Evolutionary conservation across 2,888 invertebrate species (phyloP), one percentile per base, ranked within the genome.

Genomic region (Seira ritae): DNA sequence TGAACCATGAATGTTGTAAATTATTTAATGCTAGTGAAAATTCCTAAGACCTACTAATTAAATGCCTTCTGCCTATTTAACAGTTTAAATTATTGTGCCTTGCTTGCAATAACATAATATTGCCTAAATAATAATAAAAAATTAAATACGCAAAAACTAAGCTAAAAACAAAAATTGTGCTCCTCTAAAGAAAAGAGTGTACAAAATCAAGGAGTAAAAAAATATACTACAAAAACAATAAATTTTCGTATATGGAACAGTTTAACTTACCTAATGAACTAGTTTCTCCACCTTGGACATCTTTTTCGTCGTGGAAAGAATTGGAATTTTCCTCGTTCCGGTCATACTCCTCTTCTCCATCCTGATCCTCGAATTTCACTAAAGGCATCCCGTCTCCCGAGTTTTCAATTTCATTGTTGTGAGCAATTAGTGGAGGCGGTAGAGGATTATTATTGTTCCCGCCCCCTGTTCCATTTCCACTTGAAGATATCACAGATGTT

Each of bases 291-390:
- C 70, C 80, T 17, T 74, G 23, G n/a, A 4, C 71, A 24, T 76
- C 76, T 55, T 76, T 82, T 12, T 71, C 81, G 55, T 76, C 65
- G 55, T 88, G 85, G 81, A 86, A 84, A 15, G 87, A 87, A 37
- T 87, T 86, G 50, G 86, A 87, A 72, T 87, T 87, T 55, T 88
- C 88, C 72, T 88, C 88, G 23, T 80, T 85, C 65, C 85, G 73
- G 20, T 85, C 84, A 37, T 88, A 82, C n/a, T 87, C 82, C 19
- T 69, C 15, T 76, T 75, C 8, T 82, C 81, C 55, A 76, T 70
- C 75, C 23, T 72, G 72, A 3, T 81, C 81, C 78, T 88, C 88
- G 73, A 82, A 87, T 69, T 88, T 88, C 10, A 88, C 84, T 12
- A 86, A 23, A 42, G 81, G 78, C 73, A 78, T 74, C 66, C 74